Percentiles rank a stretch among this genome's conserved stretches.
Evolutionary conservation across 2,113 vertebrate species (phyloP).

Genomic region (Campylorhamphus procurvoides): DNA sequence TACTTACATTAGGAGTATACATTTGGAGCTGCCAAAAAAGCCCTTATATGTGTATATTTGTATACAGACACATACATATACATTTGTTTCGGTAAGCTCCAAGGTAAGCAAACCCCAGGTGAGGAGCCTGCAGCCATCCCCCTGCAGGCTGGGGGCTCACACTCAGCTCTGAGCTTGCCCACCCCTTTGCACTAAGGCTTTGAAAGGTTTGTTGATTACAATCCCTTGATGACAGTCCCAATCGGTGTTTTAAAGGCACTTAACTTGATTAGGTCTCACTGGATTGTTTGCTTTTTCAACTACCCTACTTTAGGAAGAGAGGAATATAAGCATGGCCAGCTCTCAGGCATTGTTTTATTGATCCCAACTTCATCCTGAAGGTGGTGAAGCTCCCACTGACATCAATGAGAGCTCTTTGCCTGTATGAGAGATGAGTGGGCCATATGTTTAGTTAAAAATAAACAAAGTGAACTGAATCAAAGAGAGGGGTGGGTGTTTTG

Average conservation of each 20-base stretch:
- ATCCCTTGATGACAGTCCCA: neutral
- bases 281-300: neutral
- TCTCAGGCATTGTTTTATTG: neutral
- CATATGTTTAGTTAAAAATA: neutral
- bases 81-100: neutral
- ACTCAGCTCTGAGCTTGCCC: neutral
- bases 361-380: neutral
- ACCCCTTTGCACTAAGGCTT: neutral
- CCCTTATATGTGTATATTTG: accelerated
- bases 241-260: neutral
- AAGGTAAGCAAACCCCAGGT: neutral
- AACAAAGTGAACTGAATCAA: neutral
- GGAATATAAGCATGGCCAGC: neutral
- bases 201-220: neutral
- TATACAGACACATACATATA: neutral
- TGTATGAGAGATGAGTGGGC: neutral
- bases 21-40: neutral
- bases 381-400: neutral
- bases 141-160: neutral
- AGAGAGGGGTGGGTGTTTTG: neutral
- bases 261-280: neutral
- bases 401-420: neutral
- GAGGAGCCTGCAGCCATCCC: neutral
- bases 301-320: neutral
- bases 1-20: too few species aligned